Percentiles rank a stretch among this genome's conserved stretches.
Evolutionary conservation across 1,140 invertebrate genomes (phyloP).

Genomic region (Lepidotrigona ventralis): DNA sequence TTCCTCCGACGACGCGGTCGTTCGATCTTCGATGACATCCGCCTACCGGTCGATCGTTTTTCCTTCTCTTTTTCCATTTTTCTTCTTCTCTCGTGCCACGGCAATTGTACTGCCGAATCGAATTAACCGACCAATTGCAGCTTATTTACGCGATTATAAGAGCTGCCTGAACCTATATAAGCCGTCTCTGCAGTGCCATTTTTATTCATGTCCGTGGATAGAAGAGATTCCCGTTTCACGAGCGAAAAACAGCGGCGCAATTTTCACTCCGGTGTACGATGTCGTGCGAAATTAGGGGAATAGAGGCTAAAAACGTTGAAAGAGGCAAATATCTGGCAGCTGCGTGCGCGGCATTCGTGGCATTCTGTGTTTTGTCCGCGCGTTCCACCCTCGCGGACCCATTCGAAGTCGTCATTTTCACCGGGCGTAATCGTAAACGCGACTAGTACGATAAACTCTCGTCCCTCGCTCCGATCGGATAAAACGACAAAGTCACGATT

Average conservation of each 20-base stretch:
- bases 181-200: too few relatives aligned
- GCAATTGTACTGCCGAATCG: background rate
- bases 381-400: background rate
- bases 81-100: background rate
- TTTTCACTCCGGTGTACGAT: background rate
- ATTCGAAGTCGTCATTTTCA: background rate
- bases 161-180: too few relatives aligned
- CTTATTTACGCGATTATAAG: too few relatives aligned
- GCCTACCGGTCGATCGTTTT: background rate
- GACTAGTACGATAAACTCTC: background rate
- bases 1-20: background rate
- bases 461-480: background rate
- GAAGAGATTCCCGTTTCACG: background rate
- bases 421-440: background rate
- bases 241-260: background rate
- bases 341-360: constrained; percentile 8
- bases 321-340: constrained; percentile 4
- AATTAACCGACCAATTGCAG: background rate
- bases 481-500: background rate
- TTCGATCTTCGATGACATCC: background rate
- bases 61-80: background rate
- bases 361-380: constrained; percentile 7
- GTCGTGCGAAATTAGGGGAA: background rate
- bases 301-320: background rate
- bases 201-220: background rate